Percentiles rank a stretch among this genome's conserved stretches.
These are phyloP conservation scores for Catalaphyllia jardinei DNA, from an alignment of 64 coral and sea anemone genomes.

Conservation along the genomic window DNA sequence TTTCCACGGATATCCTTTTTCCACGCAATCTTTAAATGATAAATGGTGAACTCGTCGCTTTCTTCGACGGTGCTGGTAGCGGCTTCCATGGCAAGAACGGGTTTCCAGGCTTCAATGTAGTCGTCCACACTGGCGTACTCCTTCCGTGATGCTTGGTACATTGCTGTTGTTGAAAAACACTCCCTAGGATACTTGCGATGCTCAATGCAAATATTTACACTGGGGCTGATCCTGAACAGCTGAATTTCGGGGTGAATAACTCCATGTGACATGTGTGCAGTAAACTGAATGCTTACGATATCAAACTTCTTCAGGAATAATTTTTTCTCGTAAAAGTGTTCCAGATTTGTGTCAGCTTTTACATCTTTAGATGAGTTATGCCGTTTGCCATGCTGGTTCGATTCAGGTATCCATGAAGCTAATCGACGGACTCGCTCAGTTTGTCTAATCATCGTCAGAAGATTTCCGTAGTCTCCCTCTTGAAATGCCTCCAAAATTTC, in stretches of 20 bases:
- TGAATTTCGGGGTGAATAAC: conserved; percentile 69
- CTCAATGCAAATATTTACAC: conserved; percentile 67
- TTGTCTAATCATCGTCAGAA: background rate
- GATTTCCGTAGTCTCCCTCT: background rate
- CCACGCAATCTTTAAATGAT: conserved; percentile 29
- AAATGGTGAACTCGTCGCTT: conserved; percentile 65
- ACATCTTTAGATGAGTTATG: background rate
- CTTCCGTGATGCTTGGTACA: conserved; percentile 36
- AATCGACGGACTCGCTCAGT: background rate
- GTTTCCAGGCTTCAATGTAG: conserved; percentile 52
- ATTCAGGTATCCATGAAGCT: background rate
- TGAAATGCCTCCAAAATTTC: background rate
- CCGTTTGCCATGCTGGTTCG: background rate
- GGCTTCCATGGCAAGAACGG: conserved; percentile 71
- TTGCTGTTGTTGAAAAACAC: conserved; percentile 46
- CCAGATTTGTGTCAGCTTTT: background rate
- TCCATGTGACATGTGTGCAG: conserved; percentile 24
- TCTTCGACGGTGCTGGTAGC: conserved; percentile 48
- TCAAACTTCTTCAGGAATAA: conserved; percentile 52
- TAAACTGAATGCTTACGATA: conserved; percentile 54
- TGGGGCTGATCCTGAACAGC: conserved; percentile 48
- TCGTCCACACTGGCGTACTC: conserved; percentile 42
- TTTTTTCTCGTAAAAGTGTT: conserved; percentile 42
- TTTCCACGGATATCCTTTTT: background rate
- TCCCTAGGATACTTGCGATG: conserved; percentile 49